These are phyloP conservation scores for Pristionchus maxplancki DNA, from an alignment of 2,888 invertebrate species.

Conservation along the genomic window DNA sequence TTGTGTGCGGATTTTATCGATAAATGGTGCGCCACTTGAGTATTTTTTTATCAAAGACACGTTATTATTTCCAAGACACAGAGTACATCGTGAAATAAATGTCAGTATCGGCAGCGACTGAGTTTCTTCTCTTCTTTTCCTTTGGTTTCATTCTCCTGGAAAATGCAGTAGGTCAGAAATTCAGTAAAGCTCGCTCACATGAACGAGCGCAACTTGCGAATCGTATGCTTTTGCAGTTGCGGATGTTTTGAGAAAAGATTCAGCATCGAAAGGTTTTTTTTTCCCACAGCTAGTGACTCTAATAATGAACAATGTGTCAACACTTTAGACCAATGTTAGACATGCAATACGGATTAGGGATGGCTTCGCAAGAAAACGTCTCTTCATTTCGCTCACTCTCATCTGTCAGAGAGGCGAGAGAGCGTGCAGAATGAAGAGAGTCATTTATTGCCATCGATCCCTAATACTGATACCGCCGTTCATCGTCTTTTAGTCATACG, in stretches of 20 bases:
- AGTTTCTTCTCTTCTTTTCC: not conserved
- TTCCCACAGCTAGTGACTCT: not conserved
- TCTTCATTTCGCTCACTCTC: no score
- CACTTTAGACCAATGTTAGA: no score
- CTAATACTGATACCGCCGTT: no score
- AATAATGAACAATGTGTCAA: no score
- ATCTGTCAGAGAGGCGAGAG: no score
- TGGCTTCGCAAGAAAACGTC: no score
- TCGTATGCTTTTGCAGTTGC: not conserved
- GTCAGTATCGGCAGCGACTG: not conserved
- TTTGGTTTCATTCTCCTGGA: not conserved
- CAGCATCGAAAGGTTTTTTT: not conserved
- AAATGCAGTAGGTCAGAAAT: no score
- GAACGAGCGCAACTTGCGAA: not conserved
- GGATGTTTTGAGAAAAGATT: not conserved
- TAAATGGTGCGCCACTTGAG: not conserved
- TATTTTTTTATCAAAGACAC: no score
- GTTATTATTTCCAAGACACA: not conserved
- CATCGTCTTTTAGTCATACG: not conserved
- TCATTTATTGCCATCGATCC: no score
- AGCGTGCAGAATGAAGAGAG: no score
- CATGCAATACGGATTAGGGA: no score
- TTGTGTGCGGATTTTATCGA: not conserved
- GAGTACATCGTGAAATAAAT: not conserved
- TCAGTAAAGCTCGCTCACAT: not conserved